phyloP scores from a whole-genome alignment of 2,797 vertebrate genomes.

The Typhlichthys subterraneus region DNA sequence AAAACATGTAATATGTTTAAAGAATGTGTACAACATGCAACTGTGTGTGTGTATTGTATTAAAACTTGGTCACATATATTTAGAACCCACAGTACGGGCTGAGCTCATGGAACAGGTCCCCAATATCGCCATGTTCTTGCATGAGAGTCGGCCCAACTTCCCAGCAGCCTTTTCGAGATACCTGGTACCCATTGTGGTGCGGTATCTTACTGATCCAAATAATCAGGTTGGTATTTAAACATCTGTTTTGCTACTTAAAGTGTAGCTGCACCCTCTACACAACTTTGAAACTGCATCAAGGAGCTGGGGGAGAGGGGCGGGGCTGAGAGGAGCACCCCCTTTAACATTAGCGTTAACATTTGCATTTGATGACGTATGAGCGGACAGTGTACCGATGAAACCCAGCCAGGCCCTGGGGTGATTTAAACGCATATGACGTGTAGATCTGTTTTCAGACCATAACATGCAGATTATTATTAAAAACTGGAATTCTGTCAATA shows the following conservation, averaged over 20 bases:
- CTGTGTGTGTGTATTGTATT: constrained; percentile 1
- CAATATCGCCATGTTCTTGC: constrained; percentile 88
- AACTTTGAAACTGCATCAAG: too few relatives aligned
- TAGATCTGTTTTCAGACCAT: too few relatives aligned
- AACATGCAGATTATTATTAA: too few relatives aligned
- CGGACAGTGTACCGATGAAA: too few relatives aligned
- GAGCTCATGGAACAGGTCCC: constrained; percentile 93
- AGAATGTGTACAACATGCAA: not conserved
- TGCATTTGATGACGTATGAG: too few relatives aligned
- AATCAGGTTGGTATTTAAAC: constrained; percentile 81
- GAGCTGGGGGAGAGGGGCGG: too few relatives aligned
- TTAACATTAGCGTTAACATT: too few relatives aligned
- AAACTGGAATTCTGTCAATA: too few relatives aligned
- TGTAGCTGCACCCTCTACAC: too few relatives aligned
- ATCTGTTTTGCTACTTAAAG: not conserved
- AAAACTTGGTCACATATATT: constrained; percentile 25
- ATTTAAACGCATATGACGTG: too few relatives aligned
- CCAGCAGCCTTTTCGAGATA: constrained; percentile 86
- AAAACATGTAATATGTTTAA: not conserved
- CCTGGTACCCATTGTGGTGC: constrained; percentile 85
- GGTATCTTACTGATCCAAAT: constrained; percentile 87
- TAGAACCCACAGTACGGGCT: constrained; percentile 88
- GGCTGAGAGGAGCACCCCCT: too few relatives aligned
- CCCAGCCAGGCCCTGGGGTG: too few relatives aligned
- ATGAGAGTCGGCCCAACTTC: constrained; percentile 87